A percentile compares a stretch with the other conserved stretches of the same genome.
Evolutionary conservation across 2,888 invertebrate genomes (phyloP).

Genomic region (Microctonus aethiopoides): DNA sequence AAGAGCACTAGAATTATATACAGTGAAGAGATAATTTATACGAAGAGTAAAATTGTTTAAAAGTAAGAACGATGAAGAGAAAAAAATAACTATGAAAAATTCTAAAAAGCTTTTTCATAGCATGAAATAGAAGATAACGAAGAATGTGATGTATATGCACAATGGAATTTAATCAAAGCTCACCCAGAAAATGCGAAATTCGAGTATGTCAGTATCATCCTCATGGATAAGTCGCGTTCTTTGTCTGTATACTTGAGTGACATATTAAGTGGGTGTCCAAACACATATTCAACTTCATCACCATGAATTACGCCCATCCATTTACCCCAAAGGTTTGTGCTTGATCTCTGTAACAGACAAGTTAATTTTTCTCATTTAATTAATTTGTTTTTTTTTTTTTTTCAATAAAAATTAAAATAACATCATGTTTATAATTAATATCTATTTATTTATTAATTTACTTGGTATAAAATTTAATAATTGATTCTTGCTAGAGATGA

Average conservation of each 20-base stretch:
- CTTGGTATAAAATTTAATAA: not conserved
- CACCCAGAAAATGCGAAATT: slow-evolving; percentile 95
- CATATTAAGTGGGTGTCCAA: slow-evolving; percentile 93
- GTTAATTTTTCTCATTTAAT: not conserved
- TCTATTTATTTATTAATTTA: not conserved
- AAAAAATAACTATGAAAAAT: not conserved
- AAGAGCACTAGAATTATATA: not conserved
- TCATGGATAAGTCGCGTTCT: slow-evolving; percentile 87
- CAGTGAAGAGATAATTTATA: no score
- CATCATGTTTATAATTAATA: not conserved
- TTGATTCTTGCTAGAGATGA: not conserved
- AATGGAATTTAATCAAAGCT: slow-evolving; percentile 62
- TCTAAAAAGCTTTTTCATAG: not conserved
- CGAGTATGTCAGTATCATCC: slow-evolving; percentile 93
- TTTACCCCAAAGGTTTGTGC: slow-evolving; percentile 94
- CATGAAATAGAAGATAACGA: not conserved
- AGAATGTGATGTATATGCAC: not conserved
- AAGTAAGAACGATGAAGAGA: not conserved
- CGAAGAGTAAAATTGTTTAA: not conserved
- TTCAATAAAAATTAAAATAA: no score
- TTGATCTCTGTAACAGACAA: slow-evolving; percentile 79
- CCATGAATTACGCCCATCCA: slow-evolving; percentile 99
- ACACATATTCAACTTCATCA: slow-evolving; percentile 97
- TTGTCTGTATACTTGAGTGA: slow-evolving; percentile 86
- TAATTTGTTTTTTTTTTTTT: no score